These are phyloP conservation scores for Danio kyathit DNA, from an alignment of 2,797 vertebrate species.

Conservation along the genomic window DNA sequence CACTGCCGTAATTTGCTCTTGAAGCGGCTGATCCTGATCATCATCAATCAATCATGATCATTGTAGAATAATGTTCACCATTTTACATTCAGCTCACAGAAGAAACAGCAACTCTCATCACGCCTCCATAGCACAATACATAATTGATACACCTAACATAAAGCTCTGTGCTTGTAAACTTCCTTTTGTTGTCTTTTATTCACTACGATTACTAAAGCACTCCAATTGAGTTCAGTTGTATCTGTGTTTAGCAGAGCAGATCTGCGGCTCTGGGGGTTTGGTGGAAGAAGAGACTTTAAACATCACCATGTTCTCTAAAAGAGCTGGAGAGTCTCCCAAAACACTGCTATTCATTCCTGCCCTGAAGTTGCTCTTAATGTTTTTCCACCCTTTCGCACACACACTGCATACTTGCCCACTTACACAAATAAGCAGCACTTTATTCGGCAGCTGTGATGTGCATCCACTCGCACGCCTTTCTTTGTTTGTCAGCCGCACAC, in stretches of 20 bases:
- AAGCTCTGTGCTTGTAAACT: slow-evolving; percentile 15
- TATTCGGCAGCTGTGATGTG: slow-evolving; percentile 33
- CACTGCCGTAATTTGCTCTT: background rate
- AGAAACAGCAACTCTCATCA: slow-evolving; percentile 3
- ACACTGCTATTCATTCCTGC: slow-evolving; percentile 41
- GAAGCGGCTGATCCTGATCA: too few relatives aligned
- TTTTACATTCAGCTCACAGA: slow-evolving; percentile 15
- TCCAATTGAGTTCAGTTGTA: slow-evolving; percentile 24
- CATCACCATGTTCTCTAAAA: slow-evolving; percentile 53
- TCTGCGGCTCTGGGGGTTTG: slow-evolving; percentile 30
- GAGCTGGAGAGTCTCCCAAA: slow-evolving; percentile 42
- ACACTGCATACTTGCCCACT: slow-evolving; percentile 30
- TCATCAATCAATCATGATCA: too few relatives aligned
- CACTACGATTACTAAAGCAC: slow-evolving; percentile 20
- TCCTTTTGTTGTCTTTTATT: slow-evolving; percentile 1
- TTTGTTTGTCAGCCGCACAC: slow-evolving; percentile 18
- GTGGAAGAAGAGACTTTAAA: slow-evolving; percentile 46
- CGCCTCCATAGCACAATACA: slow-evolving; percentile 37
- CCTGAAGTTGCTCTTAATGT: slow-evolving; percentile 36
- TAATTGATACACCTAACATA: slow-evolving; percentile 55
- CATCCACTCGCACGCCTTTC: slow-evolving; percentile 27
- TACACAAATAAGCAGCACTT: slow-evolving; percentile 31
- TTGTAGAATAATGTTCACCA: background rate
- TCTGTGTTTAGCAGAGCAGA: slow-evolving; percentile 27
- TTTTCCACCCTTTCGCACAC: slow-evolving; percentile 25